Evolutionary conservation across 2,797 vertebrate species (phyloP).

Genomic region (Vireo griseus): DNA sequence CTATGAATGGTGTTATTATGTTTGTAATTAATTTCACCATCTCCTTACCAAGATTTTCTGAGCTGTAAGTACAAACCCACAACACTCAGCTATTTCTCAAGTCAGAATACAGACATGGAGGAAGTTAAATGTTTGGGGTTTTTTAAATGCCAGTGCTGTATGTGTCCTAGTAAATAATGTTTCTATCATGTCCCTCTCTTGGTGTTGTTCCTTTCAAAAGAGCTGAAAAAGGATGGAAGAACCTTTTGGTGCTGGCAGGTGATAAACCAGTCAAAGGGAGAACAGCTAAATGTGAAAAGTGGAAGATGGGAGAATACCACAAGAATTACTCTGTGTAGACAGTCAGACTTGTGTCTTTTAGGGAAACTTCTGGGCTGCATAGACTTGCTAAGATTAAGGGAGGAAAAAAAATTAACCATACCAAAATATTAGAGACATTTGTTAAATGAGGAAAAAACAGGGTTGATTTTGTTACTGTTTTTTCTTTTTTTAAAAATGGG

Average conservation of each 20-base stretch:
- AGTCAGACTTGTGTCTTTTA: background rate
- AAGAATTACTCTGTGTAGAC: background rate
- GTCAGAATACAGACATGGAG: background rate
- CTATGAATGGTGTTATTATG: background rate
- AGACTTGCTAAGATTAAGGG: background rate
- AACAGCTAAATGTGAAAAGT: background rate
- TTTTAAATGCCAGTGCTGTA: background rate
- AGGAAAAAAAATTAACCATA: background rate
- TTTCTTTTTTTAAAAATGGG: background rate
- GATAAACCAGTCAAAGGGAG: background rate
- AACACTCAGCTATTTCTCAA: background rate
- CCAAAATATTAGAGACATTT: background rate
- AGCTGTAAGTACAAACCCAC: background rate
- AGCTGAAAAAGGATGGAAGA: background rate
- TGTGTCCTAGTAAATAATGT: background rate
- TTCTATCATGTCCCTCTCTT: background rate
- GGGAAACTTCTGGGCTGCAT: background rate
- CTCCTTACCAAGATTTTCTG: background rate
- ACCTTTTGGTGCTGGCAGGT: background rate
- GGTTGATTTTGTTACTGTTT: fast-evolving
- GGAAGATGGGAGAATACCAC: background rate
- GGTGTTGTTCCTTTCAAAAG: background rate
- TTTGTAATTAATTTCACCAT: background rate
- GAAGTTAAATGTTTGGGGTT: background rate
- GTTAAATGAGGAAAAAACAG: background rate